Evolutionary conservation across 1,140 invertebrate species (phyloP).

Genomic region (Drosophila rufa): DNA sequence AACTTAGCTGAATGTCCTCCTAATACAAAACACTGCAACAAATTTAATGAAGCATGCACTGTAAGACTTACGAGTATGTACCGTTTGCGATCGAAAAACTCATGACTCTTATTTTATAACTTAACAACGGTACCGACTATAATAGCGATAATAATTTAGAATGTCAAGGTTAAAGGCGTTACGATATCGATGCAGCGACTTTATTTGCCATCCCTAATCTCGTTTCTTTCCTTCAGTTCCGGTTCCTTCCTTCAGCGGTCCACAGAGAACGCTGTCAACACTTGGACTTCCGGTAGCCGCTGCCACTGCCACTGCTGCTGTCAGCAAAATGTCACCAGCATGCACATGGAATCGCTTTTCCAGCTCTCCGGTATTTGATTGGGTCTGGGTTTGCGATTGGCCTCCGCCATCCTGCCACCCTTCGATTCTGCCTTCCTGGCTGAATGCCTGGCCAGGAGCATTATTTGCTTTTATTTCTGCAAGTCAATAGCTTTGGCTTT

Average conservation of each 20-base stretch:
- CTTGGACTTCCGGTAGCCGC: slow-evolving; percentile 68
- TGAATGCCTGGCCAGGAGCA: slow-evolving; percentile 49
- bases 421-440: slow-evolving; percentile 29
- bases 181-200: background rate
- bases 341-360: slow-evolving; percentile 69
- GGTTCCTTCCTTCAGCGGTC: slow-evolving; percentile 46
- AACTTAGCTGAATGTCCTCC: too few species aligned
- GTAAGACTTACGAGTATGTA: too few species aligned
- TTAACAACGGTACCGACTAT: too few species aligned
- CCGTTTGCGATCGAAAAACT: too few species aligned
- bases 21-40: too few species aligned
- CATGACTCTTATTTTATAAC: too few species aligned
- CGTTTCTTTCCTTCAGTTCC: slow-evolving; percentile 10
- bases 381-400: slow-evolving; percentile 44
- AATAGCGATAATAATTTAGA: too few species aligned
- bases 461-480: slow-evolving; percentile 82
- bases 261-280: slow-evolving; percentile 77
- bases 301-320: slow-evolving; percentile 48
- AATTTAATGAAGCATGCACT: too few species aligned
- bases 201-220: slow-evolving; percentile 16
- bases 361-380: slow-evolving; percentile 47
- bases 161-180: background rate
- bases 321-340: slow-evolving; percentile 80
- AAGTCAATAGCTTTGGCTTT: slow-evolving; percentile 83
- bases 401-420: slow-evolving; percentile 28